Conservation (phyloP, 2,888 invertebrate genomes). For the Liopterus haemorrhoidalis region DNA sequence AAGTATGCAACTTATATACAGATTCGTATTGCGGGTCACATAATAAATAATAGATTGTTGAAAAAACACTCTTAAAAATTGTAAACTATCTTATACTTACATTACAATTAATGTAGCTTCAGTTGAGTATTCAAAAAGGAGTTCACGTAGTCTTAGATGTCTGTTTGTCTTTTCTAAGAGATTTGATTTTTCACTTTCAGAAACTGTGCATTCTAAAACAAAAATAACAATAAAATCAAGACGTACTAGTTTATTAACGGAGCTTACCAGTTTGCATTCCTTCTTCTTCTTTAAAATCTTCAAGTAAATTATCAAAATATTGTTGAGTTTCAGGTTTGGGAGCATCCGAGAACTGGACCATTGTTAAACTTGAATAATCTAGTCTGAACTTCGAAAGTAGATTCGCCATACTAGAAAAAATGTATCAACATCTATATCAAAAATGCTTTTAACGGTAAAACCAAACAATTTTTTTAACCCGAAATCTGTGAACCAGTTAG, state of each 20-base stretch:
- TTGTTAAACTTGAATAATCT: conserved; percentile 83
- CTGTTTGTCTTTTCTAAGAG: conserved; percentile 84
- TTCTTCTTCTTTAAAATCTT: conserved; percentile 55
- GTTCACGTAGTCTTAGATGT: conserved; percentile 83
- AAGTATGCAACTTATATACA: too few species aligned
- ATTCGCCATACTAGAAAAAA: conserved; percentile 76
- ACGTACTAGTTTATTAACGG: conserved; percentile 1
- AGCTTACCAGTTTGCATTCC: conserved; percentile 37
- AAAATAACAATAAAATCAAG: conserved; percentile 15
- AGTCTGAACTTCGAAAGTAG: conserved; percentile 90
- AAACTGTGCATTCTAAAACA: conserved; percentile 58
- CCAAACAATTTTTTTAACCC: too few species aligned
- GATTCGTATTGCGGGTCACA: too few species aligned
- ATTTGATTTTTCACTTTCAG: conserved; percentile 64
- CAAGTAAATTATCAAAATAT: conserved; percentile 66
- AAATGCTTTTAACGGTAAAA: conserved; percentile 6
- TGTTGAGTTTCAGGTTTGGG: conserved; percentile 69
- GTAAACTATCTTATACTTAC: conserved; percentile 56
- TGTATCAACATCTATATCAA: conserved; percentile 20
- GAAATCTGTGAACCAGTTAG: neutral
- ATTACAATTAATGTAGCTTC: conserved; percentile 88
- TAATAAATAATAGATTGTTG: too few species aligned
- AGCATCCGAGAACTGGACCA: conserved; percentile 83
- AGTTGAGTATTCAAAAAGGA: conserved; percentile 80
- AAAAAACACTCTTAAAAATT: conserved; percentile 10